A percentile compares a stretch with the other conserved stretches of the same genome.
Evolutionary conservation across 2,888 invertebrate genomes (phyloP).

Genomic region (Tetragonula carbonaria): DNA sequence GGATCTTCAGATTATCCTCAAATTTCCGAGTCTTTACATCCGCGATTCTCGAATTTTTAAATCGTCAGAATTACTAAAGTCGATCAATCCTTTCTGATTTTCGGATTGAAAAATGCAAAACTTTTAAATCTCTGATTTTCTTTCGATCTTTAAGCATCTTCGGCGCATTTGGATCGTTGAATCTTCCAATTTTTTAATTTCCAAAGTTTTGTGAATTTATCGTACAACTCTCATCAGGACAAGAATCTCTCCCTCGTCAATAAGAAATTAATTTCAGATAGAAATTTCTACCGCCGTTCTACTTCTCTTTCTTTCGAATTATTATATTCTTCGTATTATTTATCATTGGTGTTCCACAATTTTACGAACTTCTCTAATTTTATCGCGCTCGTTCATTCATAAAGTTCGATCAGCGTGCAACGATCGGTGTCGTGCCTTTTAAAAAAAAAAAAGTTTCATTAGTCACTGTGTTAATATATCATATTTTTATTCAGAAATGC

Average conservation of each 20-base stretch:
- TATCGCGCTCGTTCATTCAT: background rate
- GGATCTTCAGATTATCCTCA: too few relatives aligned
- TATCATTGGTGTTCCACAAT: background rate
- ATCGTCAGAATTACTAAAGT: too few relatives aligned
- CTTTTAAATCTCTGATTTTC: background rate
- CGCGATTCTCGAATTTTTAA: too few relatives aligned
- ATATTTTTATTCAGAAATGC: background rate
- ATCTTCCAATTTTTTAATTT: too few relatives aligned
- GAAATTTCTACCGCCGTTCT: background rate
- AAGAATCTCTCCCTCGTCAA: too few relatives aligned
- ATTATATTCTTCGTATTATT: background rate
- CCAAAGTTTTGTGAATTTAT: too few relatives aligned
- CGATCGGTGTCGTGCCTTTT: background rate
- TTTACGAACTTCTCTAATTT: background rate
- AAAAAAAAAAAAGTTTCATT: background rate
- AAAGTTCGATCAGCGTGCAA: slow-evolving; percentile 1
- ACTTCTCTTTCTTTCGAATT: background rate
- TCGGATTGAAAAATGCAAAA: background rate
- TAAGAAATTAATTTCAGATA: too few relatives aligned
- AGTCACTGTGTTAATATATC: slow-evolving; percentile 11
- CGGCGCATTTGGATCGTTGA: too few relatives aligned
- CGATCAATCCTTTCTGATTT: background rate
- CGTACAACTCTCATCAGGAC: too few relatives aligned
- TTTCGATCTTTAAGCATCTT: background rate
- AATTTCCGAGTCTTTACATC: too few relatives aligned